Percentiles rank a stretch among this genome's conserved stretches.
Conservation (phyloP, 37 sponge, comb jelly and placozoan species). For the Crambe crambe region DNA sequence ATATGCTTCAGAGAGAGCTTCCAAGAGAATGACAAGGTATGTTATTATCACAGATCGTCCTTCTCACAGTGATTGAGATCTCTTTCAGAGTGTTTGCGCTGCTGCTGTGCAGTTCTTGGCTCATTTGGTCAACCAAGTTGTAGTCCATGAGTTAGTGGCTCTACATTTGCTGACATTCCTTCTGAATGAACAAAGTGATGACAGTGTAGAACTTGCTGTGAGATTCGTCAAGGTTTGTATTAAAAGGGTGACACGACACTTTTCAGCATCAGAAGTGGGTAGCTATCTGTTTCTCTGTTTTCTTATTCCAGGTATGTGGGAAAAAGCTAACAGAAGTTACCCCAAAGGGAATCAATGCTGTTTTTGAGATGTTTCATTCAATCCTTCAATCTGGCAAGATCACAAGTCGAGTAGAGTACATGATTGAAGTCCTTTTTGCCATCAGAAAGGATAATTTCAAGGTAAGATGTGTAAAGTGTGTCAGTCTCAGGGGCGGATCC, state of each 20-base stretch:
- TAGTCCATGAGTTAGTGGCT: constrained; percentile 89
- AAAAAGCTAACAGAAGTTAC: constrained; percentile 74
- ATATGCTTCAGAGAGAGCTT: constrained; percentile 82
- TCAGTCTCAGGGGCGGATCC: too few relatives aligned
- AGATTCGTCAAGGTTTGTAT: constrained; percentile 72
- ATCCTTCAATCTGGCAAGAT: constrained; percentile 89
- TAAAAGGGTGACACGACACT: neutral
- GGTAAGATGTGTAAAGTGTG: constrained; percentile 17
- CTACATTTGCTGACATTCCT: constrained; percentile 91
- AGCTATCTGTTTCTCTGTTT: neutral
- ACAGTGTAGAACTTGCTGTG: constrained; percentile 94
- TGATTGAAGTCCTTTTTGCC: constrained; percentile 96
- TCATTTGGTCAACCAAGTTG: constrained; percentile 96
- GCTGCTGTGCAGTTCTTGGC: constrained; percentile 91
- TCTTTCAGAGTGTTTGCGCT: constrained; percentile 67
- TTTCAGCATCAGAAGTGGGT: neutral
- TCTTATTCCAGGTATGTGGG: constrained; percentile 77
- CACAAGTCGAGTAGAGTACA: constrained; percentile 88
- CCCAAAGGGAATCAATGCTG: constrained; percentile 78
- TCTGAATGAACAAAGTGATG: constrained; percentile 89
- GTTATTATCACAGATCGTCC: neutral
- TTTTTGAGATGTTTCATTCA: constrained; percentile 88
- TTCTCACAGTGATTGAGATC: neutral
- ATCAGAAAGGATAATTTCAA: constrained; percentile 94
- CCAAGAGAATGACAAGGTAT: constrained; percentile 89